Evolutionary conservation across 2,888 invertebrate genomes (phyloP), one percentile per base, ranked within the genome.

Genomic region (Pasiphila rectangulata): DNA sequence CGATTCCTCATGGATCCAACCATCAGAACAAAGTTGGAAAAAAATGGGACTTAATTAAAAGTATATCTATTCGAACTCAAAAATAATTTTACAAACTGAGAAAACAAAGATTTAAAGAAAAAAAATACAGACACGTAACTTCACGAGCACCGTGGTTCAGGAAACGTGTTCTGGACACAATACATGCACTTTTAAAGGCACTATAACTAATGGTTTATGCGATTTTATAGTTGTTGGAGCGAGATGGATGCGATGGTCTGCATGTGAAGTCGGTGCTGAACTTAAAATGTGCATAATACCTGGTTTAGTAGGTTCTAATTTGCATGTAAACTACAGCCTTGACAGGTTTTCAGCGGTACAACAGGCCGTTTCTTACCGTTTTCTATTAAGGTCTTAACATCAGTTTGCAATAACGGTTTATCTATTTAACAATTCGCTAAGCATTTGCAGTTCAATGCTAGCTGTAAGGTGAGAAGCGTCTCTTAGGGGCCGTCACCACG

Each of bases 361-460:
- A n/a, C n/a, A n/a, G n/a, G n/a, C n/a, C n/a, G n/a, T n/a, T n/a
- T n/a, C n/a, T n/a, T 6, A 25, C 3, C 23, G 6, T 25, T 25
- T 12, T 6, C 6, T 4, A 27, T n/a, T n/a, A 6, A 27, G 12
- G 13, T 27, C 13, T 27, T 27, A 10, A 12, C 12, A 9, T 3
- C 10, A 13, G 27, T 7, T 27, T 3, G 1, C 13, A 6, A 27
- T 27, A 27, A 27, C 12, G 6, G 27, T 13, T 10, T 27, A 7
- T 12, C 27, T 27, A 27, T 27, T 37, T 34, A 42, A 23, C 40
- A 30, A 46, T 35, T 34, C 16, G 21, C 41, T 23, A 40, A 30
- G 32, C 27, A 42, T 42, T 50, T 44, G 50, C 52, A 54, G 57
- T 57, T 54, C 57, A 57, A 43, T 43, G 50, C 19, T 20, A 41